These are phyloP conservation scores for Malurus elegans DNA, from an alignment of 2,113 vertebrate species.

Conservation along the genomic window DNA sequence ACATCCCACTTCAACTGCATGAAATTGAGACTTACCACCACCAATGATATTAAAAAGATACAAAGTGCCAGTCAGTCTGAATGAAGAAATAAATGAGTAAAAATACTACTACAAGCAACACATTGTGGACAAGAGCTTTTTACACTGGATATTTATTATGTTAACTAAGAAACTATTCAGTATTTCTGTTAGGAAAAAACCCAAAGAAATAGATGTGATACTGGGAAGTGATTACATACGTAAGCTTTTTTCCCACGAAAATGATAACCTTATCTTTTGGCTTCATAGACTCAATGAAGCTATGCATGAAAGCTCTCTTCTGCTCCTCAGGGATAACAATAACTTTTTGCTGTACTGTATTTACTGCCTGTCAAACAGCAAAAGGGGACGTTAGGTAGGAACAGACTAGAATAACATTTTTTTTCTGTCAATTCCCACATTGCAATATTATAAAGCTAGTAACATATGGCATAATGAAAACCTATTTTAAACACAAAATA, in stretches of 20 bases:
- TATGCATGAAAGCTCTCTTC: conserved; percentile 81
- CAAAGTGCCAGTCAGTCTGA: background rate
- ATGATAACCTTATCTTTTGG: conserved; percentile 89
- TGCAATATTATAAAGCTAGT: background rate
- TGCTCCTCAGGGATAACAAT: conserved; percentile 86
- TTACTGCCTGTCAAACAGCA: conserved; percentile 81
- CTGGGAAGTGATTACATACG: conserved; percentile 74
- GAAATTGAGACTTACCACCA: background rate
- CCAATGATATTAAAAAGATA: background rate
- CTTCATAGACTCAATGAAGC: conserved; percentile 85
- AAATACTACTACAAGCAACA: background rate
- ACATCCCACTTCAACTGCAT: background rate
- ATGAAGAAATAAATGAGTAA: background rate
- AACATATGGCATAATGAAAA: background rate
- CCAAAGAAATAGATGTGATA: background rate
- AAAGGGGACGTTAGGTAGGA: background rate
- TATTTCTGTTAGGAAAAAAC: background rate
- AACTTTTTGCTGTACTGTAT: conserved; percentile 86
- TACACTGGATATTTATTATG: background rate
- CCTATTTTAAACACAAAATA: background rate
- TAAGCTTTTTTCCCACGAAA: conserved; percentile 91
- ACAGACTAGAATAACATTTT: background rate
- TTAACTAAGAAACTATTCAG: background rate
- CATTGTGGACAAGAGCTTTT: background rate
- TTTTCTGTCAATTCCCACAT: background rate